Evolutionary conservation across 2,888 invertebrate species (phyloP), one percentile per base, ranked within the genome.

Genomic region (Gasteruption jaculator): DNA sequence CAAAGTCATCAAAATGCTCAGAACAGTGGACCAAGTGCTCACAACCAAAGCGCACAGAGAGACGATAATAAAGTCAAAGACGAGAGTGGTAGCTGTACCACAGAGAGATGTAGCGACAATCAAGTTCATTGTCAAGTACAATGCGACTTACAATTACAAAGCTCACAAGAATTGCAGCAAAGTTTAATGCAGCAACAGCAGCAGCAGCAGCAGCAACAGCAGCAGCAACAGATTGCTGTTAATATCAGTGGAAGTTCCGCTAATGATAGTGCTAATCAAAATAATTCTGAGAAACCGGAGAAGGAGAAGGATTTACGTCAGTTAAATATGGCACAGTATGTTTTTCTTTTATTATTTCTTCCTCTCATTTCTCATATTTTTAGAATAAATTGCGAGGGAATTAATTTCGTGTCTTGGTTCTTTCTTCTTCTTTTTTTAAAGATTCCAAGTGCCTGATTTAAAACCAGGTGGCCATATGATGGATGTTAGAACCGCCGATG

Each of bases 401-500:
- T 34, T 16, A 8, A 14, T 15, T 31, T 20, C 18, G 11, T 32
- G 16, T 8, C 21, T 12, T 18, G 2, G n/a, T n/a, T n/a, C n/a
- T n/a, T n/a, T n/a, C n/a, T 26, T 37, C 22, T 12, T 21, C 6
- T 2, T 12, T 5, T 36, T 37, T 18, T 32, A 8, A 46, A 73
- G 72, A 41, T 72, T 73, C 43, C 72, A 72, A 61, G 68, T 73
- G 22, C 73, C 71, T 21, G 73, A 73, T 43, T 54, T 72, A 22
- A 73, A 73, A 53, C 59, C 71, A 18, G 69, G 70, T 8, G 68
- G 71, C 26, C 74, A 74, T 46, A 71, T 79, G 68, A 77, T 81
- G 77, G 81, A 81, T 56, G 77, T 80, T 2, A 68, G 80, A 50
- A 78, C 78, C n/a, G 74, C 77, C 1, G 85, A 86, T 63, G 85